Evolutionary conservation across 2,113 vertebrate species (phyloP).

Genomic region (Lagopus muta): DNA sequence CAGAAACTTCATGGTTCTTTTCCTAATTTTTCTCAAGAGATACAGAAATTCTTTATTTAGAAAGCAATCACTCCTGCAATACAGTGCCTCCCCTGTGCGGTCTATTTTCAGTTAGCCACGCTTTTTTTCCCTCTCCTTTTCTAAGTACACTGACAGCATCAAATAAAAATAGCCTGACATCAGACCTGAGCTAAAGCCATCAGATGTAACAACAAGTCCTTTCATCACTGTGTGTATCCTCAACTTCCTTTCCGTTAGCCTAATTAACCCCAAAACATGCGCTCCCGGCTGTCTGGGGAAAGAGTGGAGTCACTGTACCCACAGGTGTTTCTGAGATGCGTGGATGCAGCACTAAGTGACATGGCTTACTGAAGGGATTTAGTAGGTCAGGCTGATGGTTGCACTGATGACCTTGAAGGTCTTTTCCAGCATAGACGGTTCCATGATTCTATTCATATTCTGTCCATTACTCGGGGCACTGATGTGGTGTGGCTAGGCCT

Average conservation of each 20-base stretch:
- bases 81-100: background rate
- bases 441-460: background rate
- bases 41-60: slow-evolving; percentile 38
- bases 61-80: slow-evolving; percentile 28
- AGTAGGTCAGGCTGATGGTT: background rate
- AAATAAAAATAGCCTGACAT: background rate
- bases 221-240: background rate
- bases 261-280: background rate
- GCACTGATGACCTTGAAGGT: background rate
- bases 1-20: slow-evolving; percentile 53
- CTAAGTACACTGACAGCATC: background rate
- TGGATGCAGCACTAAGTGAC: background rate
- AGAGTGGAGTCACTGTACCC: background rate
- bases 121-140: background rate
- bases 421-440: background rate
- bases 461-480: fast-evolving
- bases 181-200: background rate
- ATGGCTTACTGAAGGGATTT: background rate
- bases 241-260: background rate
- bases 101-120: background rate
- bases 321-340: background rate
- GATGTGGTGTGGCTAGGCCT: fast-evolving
- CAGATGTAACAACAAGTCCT: background rate
- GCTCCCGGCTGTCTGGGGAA: background rate
- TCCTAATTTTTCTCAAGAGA: slow-evolving; percentile 38